A percentile compares a stretch with the other conserved stretches of the same genome.
Evolutionary conservation across 2,797 vertebrate genomes (phyloP).

Genomic region (Ceyx erithaca): DNA sequence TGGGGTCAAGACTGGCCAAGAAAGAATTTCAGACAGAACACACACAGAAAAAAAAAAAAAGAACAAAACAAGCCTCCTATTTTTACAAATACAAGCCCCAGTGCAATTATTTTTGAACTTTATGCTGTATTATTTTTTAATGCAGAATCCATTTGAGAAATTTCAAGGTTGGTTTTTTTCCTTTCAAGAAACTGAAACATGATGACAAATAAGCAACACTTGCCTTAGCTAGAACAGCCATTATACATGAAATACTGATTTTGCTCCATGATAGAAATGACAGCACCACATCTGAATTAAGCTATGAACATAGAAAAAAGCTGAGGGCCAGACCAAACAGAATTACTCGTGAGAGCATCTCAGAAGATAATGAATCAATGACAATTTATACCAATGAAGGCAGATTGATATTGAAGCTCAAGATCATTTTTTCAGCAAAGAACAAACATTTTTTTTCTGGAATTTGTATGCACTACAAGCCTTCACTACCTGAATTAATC

Average conservation of each 20-base stretch:
- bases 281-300: background rate
- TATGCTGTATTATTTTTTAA: background rate
- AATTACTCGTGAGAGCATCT: background rate
- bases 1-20: background rate
- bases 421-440: background rate
- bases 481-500: background rate
- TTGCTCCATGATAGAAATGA: background rate
- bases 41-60: background rate
- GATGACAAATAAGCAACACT: background rate
- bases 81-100: background rate
- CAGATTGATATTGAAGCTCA: constrained; percentile 5
- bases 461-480: constrained; percentile 6
- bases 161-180: background rate
- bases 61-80: background rate
- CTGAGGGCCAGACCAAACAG: background rate
- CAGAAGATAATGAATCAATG: background rate
- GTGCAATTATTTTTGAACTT: background rate
- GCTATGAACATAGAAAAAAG: background rate
- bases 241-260: background rate
- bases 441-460: background rate
- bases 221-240: background rate
- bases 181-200: background rate
- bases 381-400: background rate
- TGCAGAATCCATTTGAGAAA: background rate
- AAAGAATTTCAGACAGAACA: background rate